These are phyloP conservation scores for Sturnira hondurensis DNA, from an alignment of 2,113 vertebrate genomes.

Conservation along the genomic window DNA sequence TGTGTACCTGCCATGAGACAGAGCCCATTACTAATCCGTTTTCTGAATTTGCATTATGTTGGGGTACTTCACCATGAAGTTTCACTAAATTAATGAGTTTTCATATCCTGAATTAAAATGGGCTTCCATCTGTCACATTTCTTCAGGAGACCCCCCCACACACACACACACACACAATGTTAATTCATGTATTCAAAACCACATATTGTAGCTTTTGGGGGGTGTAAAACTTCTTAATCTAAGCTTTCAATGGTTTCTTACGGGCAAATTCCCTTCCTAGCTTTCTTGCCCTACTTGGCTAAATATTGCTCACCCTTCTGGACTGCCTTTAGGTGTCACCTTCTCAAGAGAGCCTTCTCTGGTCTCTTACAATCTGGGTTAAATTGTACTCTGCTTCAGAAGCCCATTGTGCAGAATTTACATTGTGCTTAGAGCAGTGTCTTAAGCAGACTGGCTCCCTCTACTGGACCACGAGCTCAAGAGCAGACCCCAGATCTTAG, in stretches of 20 bases:
- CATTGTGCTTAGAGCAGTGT: not conserved
- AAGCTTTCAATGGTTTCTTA: not conserved
- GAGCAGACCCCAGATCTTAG: not conserved
- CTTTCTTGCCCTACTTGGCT: not conserved
- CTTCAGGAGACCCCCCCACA: not conserved
- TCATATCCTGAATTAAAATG: slow-evolving; percentile 12
- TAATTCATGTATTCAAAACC: not conserved
- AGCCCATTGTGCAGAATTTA: not conserved
- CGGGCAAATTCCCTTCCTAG: not conserved
- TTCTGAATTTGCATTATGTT: not conserved
- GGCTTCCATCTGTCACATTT: not conserved
- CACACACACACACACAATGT: no score
- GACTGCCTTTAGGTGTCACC: not conserved
- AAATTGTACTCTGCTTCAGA: not conserved
- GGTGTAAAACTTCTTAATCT: not conserved
- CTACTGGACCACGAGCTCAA: not conserved
- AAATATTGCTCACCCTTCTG: not conserved
- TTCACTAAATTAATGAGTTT: slow-evolving; percentile 40
- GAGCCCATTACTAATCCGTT: not conserved
- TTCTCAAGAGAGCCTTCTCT: not conserved
- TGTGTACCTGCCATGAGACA: not conserved
- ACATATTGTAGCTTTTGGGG: not conserved
- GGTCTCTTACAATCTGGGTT: not conserved
- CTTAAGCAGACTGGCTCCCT: not conserved
- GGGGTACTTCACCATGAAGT: not conserved